Evolutionary conservation across 2,888 invertebrate genomes (phyloP).

Genomic region (Cylloceria caligata): DNA sequence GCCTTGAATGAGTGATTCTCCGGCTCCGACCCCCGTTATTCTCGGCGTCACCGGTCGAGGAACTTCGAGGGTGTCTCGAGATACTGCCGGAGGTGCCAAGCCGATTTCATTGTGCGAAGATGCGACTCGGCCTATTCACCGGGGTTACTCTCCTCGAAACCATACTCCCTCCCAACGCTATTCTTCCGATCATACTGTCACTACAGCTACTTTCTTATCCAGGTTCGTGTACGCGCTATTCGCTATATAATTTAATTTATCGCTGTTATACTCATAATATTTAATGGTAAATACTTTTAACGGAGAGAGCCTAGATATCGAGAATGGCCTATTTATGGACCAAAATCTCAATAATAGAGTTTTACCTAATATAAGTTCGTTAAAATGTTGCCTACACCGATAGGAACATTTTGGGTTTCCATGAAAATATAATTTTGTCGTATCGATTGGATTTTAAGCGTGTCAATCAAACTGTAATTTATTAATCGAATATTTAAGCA

Average conservation of each 20-base stretch:
- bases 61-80: constrained; percentile 55
- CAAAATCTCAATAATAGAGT: too few species aligned
- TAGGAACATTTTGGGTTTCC: too few species aligned
- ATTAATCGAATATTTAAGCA: too few species aligned
- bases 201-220: constrained; percentile 65
- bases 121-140: constrained; percentile 57
- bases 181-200: constrained; percentile 63
- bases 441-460: too few species aligned
- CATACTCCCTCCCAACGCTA: constrained; percentile 52
- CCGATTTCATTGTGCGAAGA: constrained; percentile 63
- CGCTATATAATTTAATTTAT: constrained; percentile 1
- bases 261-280: neutral
- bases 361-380: too few species aligned
- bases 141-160: constrained; percentile 62
- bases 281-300: neutral
- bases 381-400: too few species aligned
- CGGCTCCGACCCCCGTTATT: constrained; percentile 17
- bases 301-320: neutral
- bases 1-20: constrained; percentile 39
- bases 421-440: too few species aligned
- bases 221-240: constrained; percentile 54
- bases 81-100: constrained; percentile 55
- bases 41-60: constrained; percentile 37
- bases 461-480: too few species aligned
- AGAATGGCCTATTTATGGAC: neutral